phyloP scores from a whole-genome alignment of 1,140 invertebrate genomes.

The Macrobrachium nipponense region DNA sequence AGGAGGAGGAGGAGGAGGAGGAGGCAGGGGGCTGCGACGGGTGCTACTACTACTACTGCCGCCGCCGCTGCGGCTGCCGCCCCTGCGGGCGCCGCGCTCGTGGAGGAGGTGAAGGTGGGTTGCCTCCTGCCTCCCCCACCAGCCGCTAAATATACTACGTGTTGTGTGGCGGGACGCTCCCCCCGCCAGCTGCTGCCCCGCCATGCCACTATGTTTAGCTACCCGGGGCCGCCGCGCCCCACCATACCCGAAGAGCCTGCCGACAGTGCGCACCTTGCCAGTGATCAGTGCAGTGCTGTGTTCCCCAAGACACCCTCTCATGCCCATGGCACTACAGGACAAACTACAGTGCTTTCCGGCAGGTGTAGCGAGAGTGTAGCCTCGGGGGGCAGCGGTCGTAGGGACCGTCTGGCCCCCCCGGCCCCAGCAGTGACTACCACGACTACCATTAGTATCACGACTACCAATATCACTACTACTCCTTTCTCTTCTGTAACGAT shows the following conservation, averaged over 20 bases:
- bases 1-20: neutral
- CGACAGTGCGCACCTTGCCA: conserved; percentile 55
- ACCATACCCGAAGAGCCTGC: conserved; percentile 55
- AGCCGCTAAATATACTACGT: conserved; percentile 61
- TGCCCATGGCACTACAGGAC: conserved; percentile 53
- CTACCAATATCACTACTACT: neutral
- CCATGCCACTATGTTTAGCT: conserved; percentile 65
- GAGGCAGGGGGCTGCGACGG: neutral
- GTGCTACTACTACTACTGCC: conserved; percentile 10
- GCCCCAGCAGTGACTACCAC: conserved; percentile 49
- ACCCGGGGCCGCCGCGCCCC: conserved; percentile 60
- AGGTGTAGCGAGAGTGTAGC: conserved; percentile 47
- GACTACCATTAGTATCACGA: neutral
- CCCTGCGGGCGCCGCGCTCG: conserved; percentile 31
- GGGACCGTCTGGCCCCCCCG: conserved; percentile 64
- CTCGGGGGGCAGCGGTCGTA: conserved; percentile 65
- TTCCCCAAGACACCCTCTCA: conserved; percentile 32
- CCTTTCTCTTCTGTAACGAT: too few relatives aligned
- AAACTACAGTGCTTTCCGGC: conserved; percentile 42
- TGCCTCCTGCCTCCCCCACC: conserved; percentile 43
- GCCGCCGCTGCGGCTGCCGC: conserved; percentile 11
- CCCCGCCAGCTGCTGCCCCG: conserved; percentile 50
- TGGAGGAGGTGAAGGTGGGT: conserved; percentile 58
- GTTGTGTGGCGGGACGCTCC: conserved; percentile 52
- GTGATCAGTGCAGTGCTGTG: conserved; percentile 58